A percentile compares a stretch with the other conserved stretches of the same genome.
These are phyloP conservation scores for Protophormia terraenovae DNA, from an alignment of 2,888 invertebrate species.

Conservation along the genomic window DNA sequence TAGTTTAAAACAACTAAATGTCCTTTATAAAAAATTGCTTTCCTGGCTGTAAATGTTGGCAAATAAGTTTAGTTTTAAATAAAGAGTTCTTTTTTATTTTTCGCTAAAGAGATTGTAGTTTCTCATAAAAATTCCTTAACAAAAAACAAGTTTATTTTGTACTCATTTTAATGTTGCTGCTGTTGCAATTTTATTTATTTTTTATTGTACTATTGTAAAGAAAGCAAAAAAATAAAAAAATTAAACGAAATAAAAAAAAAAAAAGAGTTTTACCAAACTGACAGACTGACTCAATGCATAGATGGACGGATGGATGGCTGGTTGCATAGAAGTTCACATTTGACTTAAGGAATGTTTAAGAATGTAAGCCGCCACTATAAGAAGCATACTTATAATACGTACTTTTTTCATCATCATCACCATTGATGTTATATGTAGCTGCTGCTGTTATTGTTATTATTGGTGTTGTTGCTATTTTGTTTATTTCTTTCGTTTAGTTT, in stretches of 20 bases:
- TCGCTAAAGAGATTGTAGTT: constrained; percentile 42
- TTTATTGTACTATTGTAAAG: constrained; percentile 32
- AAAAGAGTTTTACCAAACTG: constrained; percentile 51
- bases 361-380: constrained; percentile 63
- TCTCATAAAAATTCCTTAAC: constrained; percentile 52
- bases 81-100: constrained; percentile 38
- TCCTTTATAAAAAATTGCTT: constrained; percentile 1
- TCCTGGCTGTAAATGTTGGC: not conserved
- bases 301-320: constrained; percentile 54
- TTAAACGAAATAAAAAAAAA: not conserved
- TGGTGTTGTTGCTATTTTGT: constrained; percentile 36
- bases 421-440: too few species aligned
- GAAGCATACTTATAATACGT: constrained; percentile 35
- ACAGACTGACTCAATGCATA: constrained; percentile 66
- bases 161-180: constrained; percentile 64
- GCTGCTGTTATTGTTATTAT: constrained; percentile 3
- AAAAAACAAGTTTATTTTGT: constrained; percentile 60
- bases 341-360: constrained; percentile 66
- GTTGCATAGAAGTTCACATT: constrained; percentile 61
- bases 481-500: constrained; percentile 21
- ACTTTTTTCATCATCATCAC: too few species aligned
- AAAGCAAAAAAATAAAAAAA: constrained; percentile 24
- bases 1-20: not conserved
- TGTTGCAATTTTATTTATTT: constrained; percentile 25
- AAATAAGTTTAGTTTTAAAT: not conserved